A percentile compares a stretch with the other conserved stretches of the same genome.
phyloP scores from a whole-genome alignment of 1,140 invertebrate species.

The Caenorhabditis latens region DNA sequence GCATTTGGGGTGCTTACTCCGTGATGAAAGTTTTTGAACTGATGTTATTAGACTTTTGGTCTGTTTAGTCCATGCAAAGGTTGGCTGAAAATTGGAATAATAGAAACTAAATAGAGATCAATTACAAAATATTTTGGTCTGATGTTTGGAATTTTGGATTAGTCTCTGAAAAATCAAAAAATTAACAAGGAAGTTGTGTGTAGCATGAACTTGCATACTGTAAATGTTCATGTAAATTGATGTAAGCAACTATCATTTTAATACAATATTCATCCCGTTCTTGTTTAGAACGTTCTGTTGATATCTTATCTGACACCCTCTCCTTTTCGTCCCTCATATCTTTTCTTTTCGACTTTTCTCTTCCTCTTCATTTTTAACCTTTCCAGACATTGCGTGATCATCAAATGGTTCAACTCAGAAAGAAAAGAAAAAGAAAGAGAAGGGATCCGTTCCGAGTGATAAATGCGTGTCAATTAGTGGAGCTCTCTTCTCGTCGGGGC shows the following conservation, averaged over 20 bases:
- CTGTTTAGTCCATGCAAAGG: background rate
- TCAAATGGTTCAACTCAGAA: background rate
- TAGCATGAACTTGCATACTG: too few relatives aligned
- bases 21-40: background rate
- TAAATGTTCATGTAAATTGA: too few relatives aligned
- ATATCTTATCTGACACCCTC: too few relatives aligned
- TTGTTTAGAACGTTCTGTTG: too few relatives aligned
- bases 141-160: background rate
- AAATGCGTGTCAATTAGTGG: conserved; percentile 24
- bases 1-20: conserved; percentile 37
- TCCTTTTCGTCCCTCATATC: too few relatives aligned
- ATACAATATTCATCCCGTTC: too few relatives aligned
- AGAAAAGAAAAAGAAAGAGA: background rate
- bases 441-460: conserved; percentile 23
- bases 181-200: too few relatives aligned
- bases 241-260: too few relatives aligned
- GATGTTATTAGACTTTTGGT: conserved; percentile 37
- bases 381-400: conserved; percentile 17
- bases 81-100: background rate
- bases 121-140: background rate
- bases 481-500: background rate
- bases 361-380: background rate
- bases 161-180: too few relatives aligned
- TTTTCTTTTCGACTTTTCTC: background rate
- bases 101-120: background rate